These are phyloP conservation scores for Rhopilema esculentum DNA, from an alignment of 30 jellyfish, hydroid and myxozoan genomes.

Conservation along the genomic window DNA sequence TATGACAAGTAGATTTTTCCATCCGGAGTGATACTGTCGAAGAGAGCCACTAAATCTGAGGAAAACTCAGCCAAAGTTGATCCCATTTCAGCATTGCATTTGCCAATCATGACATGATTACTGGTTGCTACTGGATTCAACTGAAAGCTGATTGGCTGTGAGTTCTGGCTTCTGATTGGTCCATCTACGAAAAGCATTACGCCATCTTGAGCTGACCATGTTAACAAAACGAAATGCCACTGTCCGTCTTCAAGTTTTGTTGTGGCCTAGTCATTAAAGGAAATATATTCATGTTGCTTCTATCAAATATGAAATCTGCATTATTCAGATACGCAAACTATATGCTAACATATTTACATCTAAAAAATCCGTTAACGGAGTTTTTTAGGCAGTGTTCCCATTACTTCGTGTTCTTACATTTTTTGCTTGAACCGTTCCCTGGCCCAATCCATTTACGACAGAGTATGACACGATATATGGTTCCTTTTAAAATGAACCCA, in stretches of 20 bases:
- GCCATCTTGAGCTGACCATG: conserved; percentile 83
- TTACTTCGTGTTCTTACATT: too few relatives aligned
- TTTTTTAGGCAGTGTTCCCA: too few relatives aligned
- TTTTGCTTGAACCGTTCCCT: too few relatives aligned
- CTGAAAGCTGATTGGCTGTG: conserved; percentile 45
- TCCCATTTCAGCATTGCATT: conserved; percentile 64
- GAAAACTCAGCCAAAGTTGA: conserved; percentile 61
- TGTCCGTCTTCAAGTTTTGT: conserved; percentile 28
- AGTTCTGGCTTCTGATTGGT: conserved; percentile 68
- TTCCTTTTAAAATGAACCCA: too few relatives aligned
- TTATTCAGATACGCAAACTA: not conserved
- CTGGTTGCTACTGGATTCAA: conserved; percentile 63
- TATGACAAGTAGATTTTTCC: conserved; percentile 81
- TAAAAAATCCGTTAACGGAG: too few relatives aligned
- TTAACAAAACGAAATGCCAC: conserved; percentile 87
- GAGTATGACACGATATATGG: too few relatives aligned
- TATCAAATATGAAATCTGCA: not conserved
- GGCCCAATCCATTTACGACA: too few relatives aligned
- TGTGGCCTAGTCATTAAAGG: conserved; percentile 39
- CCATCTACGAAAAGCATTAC: conserved; percentile 81
- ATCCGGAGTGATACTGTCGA: conserved; percentile 79
- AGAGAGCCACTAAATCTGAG: conserved; percentile 85
- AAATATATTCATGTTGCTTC: not conserved
- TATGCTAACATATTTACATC: too few relatives aligned
- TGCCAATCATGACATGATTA: conserved; percentile 72